Evolutionary conservation across 2,888 invertebrate genomes (phyloP), one percentile per base, ranked within the genome.

Genomic region (Deilephila elpenor): DNA sequence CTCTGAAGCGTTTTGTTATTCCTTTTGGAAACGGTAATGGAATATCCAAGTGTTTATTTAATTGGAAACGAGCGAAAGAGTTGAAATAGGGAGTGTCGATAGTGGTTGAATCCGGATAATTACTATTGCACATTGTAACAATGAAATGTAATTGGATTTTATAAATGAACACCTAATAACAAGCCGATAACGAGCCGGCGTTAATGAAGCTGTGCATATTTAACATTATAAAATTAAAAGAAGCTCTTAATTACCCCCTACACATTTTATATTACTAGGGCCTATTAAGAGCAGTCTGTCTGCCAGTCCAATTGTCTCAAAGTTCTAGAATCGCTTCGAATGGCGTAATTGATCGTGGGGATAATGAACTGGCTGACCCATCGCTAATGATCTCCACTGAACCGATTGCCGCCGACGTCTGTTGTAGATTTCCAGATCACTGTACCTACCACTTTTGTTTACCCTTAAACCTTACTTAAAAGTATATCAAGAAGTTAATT

Each of bases 281-380:
- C 70, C 74, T 80, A 80, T 79, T 80, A 77, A 78, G 73, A 59
- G 78, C 74, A 74, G 75, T 78, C 78, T 80, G 78, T 78, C 72
- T 74, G 73, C 76, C 75, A 78, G 75, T 76, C 74, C 77, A 74
- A 79, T 84, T 83, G 83, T 78, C 73, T 77, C 64, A 62, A 73
- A 74, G 74, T 71, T 80, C 80, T 79, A 74, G 74, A 74, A 78
- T 79, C 77, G 76, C 78, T 79, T 79, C 79, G 72, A 78, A 77
- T 75, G 75, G 64, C 72, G 71, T 76, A 78, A 80, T 83, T 81
- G 79, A 84, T 84, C 79, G 77, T 77, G 77, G 76, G 75, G 78
- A 83, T 82, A 83, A 84, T 83, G 80, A 80, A 80, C 74, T 76
- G 74, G 75, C 79, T 82, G 78, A 78, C 75, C 77, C 74, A 77